A percentile compares a stretch with the other conserved stretches of the same genome.
phyloP scores from a whole-genome alignment of 2,888 invertebrate genomes.

The Allolobophora icterica region DNA sequence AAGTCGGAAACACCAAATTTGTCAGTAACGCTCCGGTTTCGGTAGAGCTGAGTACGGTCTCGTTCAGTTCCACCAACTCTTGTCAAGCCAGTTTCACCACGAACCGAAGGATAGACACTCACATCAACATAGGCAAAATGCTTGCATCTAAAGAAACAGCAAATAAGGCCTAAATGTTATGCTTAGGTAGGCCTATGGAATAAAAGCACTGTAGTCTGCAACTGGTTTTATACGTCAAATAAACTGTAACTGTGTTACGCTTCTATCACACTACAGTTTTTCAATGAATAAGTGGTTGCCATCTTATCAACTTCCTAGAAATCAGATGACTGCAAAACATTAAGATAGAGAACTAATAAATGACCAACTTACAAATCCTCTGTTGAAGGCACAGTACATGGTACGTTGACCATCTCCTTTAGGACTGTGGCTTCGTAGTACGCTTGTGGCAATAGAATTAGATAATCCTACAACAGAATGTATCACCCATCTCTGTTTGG shows the following conservation, averaged over 20 bases:
- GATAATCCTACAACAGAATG: constrained; percentile 78
- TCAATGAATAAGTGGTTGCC: too few species aligned
- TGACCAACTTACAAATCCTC: constrained; percentile 57
- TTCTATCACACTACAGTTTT: too few species aligned
- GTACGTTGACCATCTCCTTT: constrained; percentile 80
- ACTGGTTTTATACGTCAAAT: too few species aligned
- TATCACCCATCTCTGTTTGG: background rate
- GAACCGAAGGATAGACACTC: constrained; percentile 75
- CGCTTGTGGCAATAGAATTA: constrained; percentile 92
- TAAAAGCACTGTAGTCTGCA: too few species aligned
- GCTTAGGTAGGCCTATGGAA: too few species aligned
- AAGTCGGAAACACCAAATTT: constrained; percentile 73
- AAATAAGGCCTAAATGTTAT: background rate
- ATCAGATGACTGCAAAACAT: too few species aligned
- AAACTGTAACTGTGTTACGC: too few species aligned
- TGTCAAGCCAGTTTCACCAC: constrained; percentile 72
- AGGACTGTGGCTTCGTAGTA: constrained; percentile 93
- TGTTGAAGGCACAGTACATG: constrained; percentile 71
- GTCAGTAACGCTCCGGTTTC: constrained; percentile 65
- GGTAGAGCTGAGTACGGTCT: constrained; percentile 55
- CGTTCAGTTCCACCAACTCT: constrained; percentile 64
- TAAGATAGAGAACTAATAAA: too few species aligned
- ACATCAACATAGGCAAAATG: constrained; percentile 60
- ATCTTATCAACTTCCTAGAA: too few species aligned
- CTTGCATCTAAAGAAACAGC: constrained; percentile 56